Conservation (phyloP, 2,797 vertebrate species). For the Bradypodion ventrale region DNA sequence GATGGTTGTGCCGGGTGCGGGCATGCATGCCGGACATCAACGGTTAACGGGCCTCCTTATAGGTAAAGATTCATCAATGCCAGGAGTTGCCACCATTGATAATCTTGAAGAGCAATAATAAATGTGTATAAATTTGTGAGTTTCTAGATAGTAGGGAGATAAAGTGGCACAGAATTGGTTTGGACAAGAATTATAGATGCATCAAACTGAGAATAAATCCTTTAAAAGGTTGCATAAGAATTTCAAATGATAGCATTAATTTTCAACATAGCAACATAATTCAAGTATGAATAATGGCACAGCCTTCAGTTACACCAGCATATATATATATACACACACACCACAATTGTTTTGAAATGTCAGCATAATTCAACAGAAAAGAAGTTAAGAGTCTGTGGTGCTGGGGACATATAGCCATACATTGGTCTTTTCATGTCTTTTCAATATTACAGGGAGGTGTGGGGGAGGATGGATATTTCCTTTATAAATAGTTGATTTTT, state of each 20-base stretch:
- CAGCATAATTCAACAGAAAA: constrained; percentile 19
- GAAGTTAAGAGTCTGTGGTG: background rate
- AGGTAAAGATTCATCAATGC: fast-evolving
- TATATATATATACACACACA: no score
- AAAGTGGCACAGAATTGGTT: background rate
- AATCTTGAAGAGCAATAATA: background rate
- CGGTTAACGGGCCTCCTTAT: no score
- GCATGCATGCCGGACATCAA: no score
- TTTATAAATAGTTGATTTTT: background rate
- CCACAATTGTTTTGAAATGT: constrained; percentile 14
- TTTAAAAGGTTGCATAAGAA: constrained; percentile 12
- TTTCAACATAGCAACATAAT: constrained; percentile 4
- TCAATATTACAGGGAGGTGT: background rate
- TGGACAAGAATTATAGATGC: background rate
- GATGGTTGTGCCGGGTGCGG: no score
- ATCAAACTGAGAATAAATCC: constrained; percentile 1
- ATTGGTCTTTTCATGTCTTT: background rate
- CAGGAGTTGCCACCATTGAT: constrained; percentile 22
- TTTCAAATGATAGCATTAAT: constrained; percentile 1
- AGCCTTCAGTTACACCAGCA: background rate
- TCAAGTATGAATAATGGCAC: background rate
- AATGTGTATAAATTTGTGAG: constrained; percentile 28
- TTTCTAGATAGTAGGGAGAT: constrained; percentile 4
- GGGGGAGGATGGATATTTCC: background rate
- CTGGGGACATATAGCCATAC: background rate